These are phyloP conservation scores for Ctenicera cuprea DNA, from an alignment of 2,888 invertebrate species.

Conservation along the genomic window DNA sequence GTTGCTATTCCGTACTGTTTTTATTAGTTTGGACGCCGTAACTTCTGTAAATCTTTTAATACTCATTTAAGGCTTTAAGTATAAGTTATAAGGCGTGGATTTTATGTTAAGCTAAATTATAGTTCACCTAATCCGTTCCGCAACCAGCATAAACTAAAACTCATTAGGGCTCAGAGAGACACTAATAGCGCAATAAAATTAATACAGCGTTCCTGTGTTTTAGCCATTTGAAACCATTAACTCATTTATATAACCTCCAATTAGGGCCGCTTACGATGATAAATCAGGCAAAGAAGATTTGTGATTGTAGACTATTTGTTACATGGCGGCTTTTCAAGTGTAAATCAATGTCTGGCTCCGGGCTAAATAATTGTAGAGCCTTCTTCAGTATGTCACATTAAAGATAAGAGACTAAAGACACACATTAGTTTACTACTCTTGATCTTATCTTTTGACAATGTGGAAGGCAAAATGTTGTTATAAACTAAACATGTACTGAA, in stretches of 20 bases:
- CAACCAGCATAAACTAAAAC: slow-evolving; percentile 24
- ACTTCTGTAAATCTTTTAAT: too few relatives aligned
- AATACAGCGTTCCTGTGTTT: slow-evolving; percentile 23
- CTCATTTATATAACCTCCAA: slow-evolving; percentile 33
- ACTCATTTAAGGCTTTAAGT: too few relatives aligned
- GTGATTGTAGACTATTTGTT: slow-evolving; percentile 24
- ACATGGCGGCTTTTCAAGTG: slow-evolving; percentile 22
- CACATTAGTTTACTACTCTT: not conserved
- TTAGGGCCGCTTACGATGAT: slow-evolving; percentile 27
- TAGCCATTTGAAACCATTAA: slow-evolving; percentile 24
- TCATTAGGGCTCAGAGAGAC: slow-evolving; percentile 20
- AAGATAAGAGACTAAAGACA: slow-evolving; percentile 1
- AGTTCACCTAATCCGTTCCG: slow-evolving; percentile 17
- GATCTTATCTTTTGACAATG: too few relatives aligned
- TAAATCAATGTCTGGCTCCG: slow-evolving; percentile 19
- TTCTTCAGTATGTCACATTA: slow-evolving; percentile 3
- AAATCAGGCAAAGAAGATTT: slow-evolving; percentile 24
- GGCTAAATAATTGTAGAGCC: slow-evolving; percentile 7
- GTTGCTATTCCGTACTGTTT: too few relatives aligned
- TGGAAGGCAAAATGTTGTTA: too few relatives aligned
- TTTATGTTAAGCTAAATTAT: slow-evolving; percentile 6
- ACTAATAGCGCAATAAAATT: slow-evolving; percentile 33
- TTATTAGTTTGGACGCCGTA: too few relatives aligned
- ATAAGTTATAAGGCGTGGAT: not conserved
- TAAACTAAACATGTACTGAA: not conserved